A percentile compares a stretch with the other conserved stretches of the same genome.
Conservation (phyloP, 2,113 vertebrate genomes). For the Campylorhamphus procurvoides region DNA sequence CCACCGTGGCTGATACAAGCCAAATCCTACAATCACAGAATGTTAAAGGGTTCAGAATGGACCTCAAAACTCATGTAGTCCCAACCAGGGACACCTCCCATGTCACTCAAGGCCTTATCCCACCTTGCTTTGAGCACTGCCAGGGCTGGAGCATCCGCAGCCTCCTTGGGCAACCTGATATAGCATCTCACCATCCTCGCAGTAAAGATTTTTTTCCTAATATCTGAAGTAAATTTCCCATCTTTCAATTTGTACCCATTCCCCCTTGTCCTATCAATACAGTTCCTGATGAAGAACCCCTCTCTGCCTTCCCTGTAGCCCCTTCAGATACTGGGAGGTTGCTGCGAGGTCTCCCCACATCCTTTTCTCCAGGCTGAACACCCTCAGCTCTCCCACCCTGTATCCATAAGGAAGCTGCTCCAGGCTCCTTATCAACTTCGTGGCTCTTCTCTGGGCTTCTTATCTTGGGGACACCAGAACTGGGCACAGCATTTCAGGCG, state of each 20-base stretch:
- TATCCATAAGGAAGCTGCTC: neutral
- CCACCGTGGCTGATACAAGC: neutral
- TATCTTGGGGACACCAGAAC: neutral
- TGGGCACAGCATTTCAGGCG: neutral
- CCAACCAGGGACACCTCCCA: neutral
- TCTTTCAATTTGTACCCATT: neutral
- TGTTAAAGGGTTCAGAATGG: neutral
- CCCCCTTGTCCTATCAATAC: neutral
- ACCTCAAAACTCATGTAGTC: neutral
- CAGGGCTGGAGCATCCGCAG: neutral
- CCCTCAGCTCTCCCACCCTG: neutral
- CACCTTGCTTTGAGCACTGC: neutral
- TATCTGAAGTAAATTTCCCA: neutral
- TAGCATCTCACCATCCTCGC: neutral
- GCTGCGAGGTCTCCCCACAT: neutral
- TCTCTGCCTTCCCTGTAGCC: neutral
- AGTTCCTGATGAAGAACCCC: neutral
- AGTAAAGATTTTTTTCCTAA: neutral
- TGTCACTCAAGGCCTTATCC: neutral
- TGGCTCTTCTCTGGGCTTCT: neutral
- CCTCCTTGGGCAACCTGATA: rapidly evolving
- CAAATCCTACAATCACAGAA: neutral
- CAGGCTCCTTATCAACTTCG: neutral
- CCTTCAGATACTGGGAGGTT: neutral
- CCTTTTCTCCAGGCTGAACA: neutral